phyloP scores from a whole-genome alignment of 2,888 invertebrate species.

The Aplocera efformata region DNA sequence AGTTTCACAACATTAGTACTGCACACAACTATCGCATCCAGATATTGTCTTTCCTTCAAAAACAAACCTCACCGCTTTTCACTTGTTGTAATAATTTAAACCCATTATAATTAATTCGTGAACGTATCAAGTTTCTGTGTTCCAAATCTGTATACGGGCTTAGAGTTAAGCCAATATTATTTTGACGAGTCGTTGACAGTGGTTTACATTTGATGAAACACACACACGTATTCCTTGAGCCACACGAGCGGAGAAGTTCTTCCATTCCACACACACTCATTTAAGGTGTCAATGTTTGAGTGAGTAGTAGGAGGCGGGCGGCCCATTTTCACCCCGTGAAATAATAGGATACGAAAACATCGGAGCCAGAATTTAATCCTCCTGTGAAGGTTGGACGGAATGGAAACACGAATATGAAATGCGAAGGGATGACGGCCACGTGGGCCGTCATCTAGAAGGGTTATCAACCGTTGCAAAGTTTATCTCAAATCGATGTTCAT shows the following conservation, averaged over 20 bases:
- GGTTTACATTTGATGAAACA: slow-evolving; percentile 75
- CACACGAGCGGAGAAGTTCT: slow-evolving; percentile 40
- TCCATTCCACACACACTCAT: slow-evolving; percentile 39
- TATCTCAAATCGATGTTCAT: slow-evolving; percentile 64
- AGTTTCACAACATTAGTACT: slow-evolving; percentile 2
- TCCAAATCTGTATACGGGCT: slow-evolving; percentile 57
- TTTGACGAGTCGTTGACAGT: slow-evolving; percentile 80
- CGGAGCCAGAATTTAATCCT: slow-evolving; percentile 79
- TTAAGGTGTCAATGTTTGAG: slow-evolving; percentile 53
- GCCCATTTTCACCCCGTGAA: slow-evolving; percentile 79
- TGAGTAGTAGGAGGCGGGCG: slow-evolving; percentile 66
- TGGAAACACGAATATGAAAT: slow-evolving; percentile 78
- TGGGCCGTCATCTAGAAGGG: slow-evolving; percentile 66
- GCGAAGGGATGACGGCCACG: slow-evolving; percentile 68
- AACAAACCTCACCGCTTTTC: slow-evolving; percentile 21
- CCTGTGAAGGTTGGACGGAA: slow-evolving; percentile 75
- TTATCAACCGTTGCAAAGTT: slow-evolving; percentile 54
- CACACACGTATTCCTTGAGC: slow-evolving; percentile 49
- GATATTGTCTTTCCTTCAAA: neutral
- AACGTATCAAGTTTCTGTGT: slow-evolving; percentile 64
- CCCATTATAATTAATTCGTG: slow-evolving; percentile 56
- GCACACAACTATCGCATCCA: neutral
- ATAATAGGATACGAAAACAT: slow-evolving; percentile 81
- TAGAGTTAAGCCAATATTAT: slow-evolving; percentile 74
- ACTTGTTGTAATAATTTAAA: slow-evolving; percentile 26